Conservation (phyloP, 2,113 vertebrate genomes). For the Phylloscopus whistleri region DNA sequence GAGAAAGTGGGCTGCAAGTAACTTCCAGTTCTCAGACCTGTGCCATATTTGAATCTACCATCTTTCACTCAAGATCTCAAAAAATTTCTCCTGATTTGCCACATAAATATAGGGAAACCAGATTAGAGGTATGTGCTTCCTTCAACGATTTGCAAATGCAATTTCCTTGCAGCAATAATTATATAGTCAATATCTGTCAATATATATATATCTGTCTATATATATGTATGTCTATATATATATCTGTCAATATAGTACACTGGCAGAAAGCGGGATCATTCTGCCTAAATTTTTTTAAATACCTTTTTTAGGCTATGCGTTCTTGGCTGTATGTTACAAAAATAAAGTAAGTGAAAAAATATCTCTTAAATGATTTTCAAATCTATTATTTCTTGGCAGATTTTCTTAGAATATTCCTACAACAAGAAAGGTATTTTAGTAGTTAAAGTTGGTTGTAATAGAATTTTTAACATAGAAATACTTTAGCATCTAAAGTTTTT, state of each 20-base stretch:
- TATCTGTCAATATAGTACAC: background rate
- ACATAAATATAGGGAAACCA: background rate
- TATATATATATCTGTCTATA: too few relatives aligned
- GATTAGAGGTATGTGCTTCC: background rate
- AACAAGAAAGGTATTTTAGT: background rate
- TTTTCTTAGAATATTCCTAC: background rate
- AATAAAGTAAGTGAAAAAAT: background rate
- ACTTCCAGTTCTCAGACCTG: background rate
- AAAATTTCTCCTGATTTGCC: background rate
- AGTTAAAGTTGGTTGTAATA: background rate
- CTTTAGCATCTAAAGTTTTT: background rate
- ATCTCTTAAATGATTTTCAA: background rate
- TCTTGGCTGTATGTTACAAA: background rate
- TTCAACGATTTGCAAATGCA: background rate
- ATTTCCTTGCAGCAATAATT: background rate
- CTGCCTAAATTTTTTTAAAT: background rate
- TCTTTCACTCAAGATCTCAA: background rate
- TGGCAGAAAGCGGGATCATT: background rate
- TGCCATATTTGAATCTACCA: background rate
- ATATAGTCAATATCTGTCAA: too few relatives aligned
- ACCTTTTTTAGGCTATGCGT: background rate
- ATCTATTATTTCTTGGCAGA: background rate
- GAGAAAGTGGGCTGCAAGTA: background rate
- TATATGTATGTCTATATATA: too few relatives aligned
- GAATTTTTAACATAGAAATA: background rate